Conservation (phyloP, 2,113 vertebrate genomes). For the Bubo blakistoni region DNA sequence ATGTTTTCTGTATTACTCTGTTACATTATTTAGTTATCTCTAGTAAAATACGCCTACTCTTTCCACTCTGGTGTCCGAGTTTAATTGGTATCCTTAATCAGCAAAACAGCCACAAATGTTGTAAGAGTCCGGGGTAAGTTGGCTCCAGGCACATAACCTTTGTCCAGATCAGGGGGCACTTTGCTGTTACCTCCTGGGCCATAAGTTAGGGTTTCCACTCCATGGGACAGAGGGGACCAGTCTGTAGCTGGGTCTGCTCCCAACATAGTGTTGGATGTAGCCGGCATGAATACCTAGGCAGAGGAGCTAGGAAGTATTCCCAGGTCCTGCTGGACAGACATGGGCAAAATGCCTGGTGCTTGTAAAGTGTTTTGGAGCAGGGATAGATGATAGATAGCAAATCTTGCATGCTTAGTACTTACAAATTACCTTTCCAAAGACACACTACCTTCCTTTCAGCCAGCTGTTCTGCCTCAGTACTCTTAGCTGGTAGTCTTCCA, state of each 20-base stretch:
- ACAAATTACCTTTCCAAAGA: slow-evolving; percentile 53
- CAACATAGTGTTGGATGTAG: background rate
- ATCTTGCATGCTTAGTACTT: slow-evolving; percentile 11
- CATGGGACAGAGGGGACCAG: background rate
- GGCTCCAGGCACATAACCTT: background rate
- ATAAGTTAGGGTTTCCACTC: background rate
- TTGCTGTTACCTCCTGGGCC: background rate
- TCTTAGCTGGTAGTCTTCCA: slow-evolving; percentile 34
- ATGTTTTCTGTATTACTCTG: too few relatives aligned
- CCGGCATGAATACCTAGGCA: background rate
- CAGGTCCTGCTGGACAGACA: background rate
- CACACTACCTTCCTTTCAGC: slow-evolving; percentile 28
- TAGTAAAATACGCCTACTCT: too few relatives aligned
- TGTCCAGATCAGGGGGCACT: background rate
- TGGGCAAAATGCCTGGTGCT: background rate
- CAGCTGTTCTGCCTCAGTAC: slow-evolving; percentile 47
- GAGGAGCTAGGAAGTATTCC: background rate
- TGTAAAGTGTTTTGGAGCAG: slow-evolving; percentile 24
- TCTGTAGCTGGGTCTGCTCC: background rate
- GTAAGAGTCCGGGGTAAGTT: background rate
- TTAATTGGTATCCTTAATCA: too few relatives aligned
- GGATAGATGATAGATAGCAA: slow-evolving; percentile 22
- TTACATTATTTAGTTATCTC: too few relatives aligned
- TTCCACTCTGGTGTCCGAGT: too few relatives aligned
- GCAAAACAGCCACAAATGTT: background rate